phyloP scores from a whole-genome alignment of 2,888 invertebrate genomes.

The Blastobasis lacticolella region DNA sequence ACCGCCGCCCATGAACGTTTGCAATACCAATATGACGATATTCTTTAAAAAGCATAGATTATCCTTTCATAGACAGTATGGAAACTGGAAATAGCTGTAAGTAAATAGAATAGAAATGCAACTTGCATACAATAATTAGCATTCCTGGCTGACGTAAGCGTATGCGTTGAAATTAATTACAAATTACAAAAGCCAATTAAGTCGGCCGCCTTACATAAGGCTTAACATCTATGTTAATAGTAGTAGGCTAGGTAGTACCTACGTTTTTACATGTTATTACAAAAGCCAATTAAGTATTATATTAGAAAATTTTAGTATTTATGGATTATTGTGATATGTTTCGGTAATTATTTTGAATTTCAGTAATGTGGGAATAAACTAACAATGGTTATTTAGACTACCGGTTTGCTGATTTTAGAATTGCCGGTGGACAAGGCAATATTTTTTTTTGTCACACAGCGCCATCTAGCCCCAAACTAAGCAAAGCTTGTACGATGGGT shows the following conservation, averaged over 20 bases:
- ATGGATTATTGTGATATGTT: slow-evolving; percentile 1
- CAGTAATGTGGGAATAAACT: neutral
- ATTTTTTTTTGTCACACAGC: too few relatives aligned
- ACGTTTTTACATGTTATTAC: slow-evolving; percentile 5
- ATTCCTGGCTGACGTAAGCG: slow-evolving; percentile 24
- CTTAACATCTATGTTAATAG: slow-evolving; percentile 65
- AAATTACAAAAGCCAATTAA: slow-evolving; percentile 41
- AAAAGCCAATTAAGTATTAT: too few relatives aligned
- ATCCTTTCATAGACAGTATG: too few relatives aligned
- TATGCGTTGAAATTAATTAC: slow-evolving; percentile 26
- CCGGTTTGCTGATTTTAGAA: too few relatives aligned
- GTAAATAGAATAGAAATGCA: slow-evolving; percentile 10
- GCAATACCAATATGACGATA: too few relatives aligned
- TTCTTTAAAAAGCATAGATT: too few relatives aligned
- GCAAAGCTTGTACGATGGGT: too few relatives aligned
- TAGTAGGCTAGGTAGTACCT: neutral
- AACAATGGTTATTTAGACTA: too few relatives aligned
- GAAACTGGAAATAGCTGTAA: too few relatives aligned
- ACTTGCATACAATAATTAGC: slow-evolving; percentile 11
- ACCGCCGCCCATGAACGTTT: too few relatives aligned
- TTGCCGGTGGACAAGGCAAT: too few relatives aligned
- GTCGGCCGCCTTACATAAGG: slow-evolving; percentile 45
- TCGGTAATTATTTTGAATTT: neutral
- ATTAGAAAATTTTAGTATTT: slow-evolving; percentile 3
- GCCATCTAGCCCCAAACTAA: too few relatives aligned